Base-by-base conservation (phyloP, 2,888 invertebrate genomes). In the Sesamia inferens region DNA sequence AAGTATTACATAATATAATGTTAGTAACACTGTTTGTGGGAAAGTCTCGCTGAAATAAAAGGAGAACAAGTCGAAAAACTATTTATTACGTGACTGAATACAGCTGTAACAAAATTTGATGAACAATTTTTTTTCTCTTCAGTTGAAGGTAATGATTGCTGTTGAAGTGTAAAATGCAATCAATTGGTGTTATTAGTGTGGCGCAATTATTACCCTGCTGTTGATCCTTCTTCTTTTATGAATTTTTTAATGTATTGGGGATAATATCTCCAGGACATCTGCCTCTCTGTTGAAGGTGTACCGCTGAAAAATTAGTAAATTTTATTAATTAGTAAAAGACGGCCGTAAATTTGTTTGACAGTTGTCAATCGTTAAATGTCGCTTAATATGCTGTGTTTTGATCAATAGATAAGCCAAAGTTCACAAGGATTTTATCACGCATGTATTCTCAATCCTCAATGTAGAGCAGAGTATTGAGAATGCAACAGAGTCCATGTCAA, bases 51-150 rank as follows among this genome's bases (percentile, higher is more conserved):
- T 47, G 48, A 78, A 81, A 48, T 71, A 72, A 78, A 78, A 78
- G 69, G 74, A 71, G 67, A 75, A 76, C 75, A 75, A 78, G 75
- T 69, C 72, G 84, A 66, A 85, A 82, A 82, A 74, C 71, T 78
- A 80, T 84, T 82, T 84, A 85, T 82, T 84, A 66, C 78, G 72
- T 74, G 72, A 78, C 79, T 70, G 75, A 73, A 79, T 75, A 71
- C 69, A 78, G 76, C 74, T 66, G 57, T 64, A 62, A 68, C 64
- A 71, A 70, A 69, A 42, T 74, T 68, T 74, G 71, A 68, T 65
- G 71, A 74, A 66, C 67, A 66, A 71, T 61, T 66, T 74, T 78
- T 64, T 59, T 54, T 57, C 59, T 57, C 51, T 57, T 16, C 24
- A 47, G 44, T 42, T 68, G 57, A 48, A 57, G 22, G 22, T 62